Base-by-base conservation (phyloP, 2,888 invertebrate genomes). In the Dyspetes luteomarginatus region DNA sequence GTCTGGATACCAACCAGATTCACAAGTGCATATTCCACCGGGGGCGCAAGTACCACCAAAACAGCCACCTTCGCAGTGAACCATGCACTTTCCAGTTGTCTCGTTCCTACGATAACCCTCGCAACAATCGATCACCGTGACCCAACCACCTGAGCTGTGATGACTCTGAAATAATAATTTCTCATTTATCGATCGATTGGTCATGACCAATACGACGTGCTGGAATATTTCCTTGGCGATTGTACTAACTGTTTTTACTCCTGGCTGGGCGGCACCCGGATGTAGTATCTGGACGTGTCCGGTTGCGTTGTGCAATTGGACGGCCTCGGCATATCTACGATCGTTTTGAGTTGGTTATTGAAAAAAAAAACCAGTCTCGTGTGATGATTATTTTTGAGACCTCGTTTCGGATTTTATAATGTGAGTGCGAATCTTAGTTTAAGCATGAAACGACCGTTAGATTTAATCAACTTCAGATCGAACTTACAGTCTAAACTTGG, bases 31-130 rank as follows among this genome's bases (percentile, higher is more conserved):
- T 0, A 93, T 93, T 24, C 95, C 94, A 0, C 95, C 95, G 0
- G 94, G 94, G 0, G 94, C 93, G 88, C 96, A 97, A 28, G 93
- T 92, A 17, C 95, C 96, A 85, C 96, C 96, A 67, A 95, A 89
- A 84, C 96, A 97, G 5, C 94, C 94, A 24, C 93, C 92, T 2
- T 94, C 93, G 87, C 96, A 96, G 15, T 94, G 92, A 0, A 95
- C 94, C 52, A 94, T 94, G 87, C 95, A 96, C 67, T 93, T 93
- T 2, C 92, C 93, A 85, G 84, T 86, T 0, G 77, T 83, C 36
- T 93, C 92, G 89, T 95, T 94, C 9, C 94, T 93, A 79, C 93
- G 93, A 91, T 95, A 96, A 15, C 96, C 96, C 0, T 94, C 93
- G 88, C 97, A 97, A 88, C 97, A 97, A 24, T 95, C 93, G 52